phyloP scores from a whole-genome alignment of 2,888 invertebrate species.

The Sericinus montela region DNA sequence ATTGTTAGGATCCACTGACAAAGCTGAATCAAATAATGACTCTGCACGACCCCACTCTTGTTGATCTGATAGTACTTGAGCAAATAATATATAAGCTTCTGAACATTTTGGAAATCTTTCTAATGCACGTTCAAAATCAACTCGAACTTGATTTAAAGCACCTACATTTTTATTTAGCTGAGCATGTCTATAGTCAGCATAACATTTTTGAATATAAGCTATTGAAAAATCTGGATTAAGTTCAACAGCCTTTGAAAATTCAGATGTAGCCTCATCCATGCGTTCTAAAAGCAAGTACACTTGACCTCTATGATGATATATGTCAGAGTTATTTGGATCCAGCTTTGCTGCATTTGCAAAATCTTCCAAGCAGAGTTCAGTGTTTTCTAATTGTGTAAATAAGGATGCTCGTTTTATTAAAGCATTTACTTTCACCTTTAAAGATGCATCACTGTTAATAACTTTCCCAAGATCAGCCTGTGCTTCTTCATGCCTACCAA shows the following conservation, averaged over 20 bases:
- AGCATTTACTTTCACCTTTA: constrained; percentile 88
- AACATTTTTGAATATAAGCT: constrained; percentile 94
- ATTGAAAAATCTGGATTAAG: constrained; percentile 91
- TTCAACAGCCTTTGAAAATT: constrained; percentile 90
- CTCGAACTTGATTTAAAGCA: constrained; percentile 82
- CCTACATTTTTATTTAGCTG: constrained; percentile 80
- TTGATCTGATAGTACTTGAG: constrained; percentile 93
- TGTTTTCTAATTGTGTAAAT: constrained; percentile 87
- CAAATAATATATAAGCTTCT: constrained; percentile 93
- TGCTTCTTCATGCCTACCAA: constrained; percentile 86
- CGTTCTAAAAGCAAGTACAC: constrained; percentile 90
- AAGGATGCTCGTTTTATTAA: constrained; percentile 93
- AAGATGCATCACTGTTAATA: constrained; percentile 81
- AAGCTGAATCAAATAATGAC: constrained; percentile 87
- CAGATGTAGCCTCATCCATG: constrained; percentile 87
- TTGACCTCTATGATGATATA: constrained; percentile 96
- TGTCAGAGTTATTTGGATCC: constrained; percentile 90
- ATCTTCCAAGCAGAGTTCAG: constrained; percentile 86
- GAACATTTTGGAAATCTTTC: constrained; percentile 90
- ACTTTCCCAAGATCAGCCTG: constrained; percentile 85
- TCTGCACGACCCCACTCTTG: constrained; percentile 92
- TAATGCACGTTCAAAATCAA: constrained; percentile 86
- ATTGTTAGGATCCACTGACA: constrained; percentile 90
- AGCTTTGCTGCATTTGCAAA: constrained; percentile 88
- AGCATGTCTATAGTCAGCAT: constrained; percentile 89